Evolutionary conservation across 1,140 invertebrate species (phyloP).

Genomic region (Catajapyx aquilonaris): DNA sequence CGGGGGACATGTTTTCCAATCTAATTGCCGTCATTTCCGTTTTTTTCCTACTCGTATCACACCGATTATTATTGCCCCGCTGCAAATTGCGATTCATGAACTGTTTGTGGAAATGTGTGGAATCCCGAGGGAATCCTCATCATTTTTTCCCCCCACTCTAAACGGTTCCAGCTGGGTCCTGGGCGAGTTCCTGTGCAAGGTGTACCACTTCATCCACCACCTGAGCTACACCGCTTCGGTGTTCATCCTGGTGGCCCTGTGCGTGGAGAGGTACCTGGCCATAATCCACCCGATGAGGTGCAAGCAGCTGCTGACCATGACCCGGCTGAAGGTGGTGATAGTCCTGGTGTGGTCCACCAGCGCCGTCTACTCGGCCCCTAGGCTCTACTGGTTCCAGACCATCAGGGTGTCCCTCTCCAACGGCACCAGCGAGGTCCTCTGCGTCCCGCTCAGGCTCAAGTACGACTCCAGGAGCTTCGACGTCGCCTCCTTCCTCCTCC

Average conservation of each 20-base stretch:
- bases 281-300: conserved; percentile 62
- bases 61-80: too few species aligned
- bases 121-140: too few species aligned
- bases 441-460: conserved; percentile 42
- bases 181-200: conserved; percentile 57
- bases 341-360: conserved; percentile 50
- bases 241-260: conserved; percentile 57
- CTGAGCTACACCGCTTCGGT: conserved; percentile 62
- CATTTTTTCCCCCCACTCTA: too few species aligned
- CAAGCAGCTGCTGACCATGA: conserved; percentile 48
- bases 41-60: too few species aligned
- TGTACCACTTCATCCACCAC: conserved; percentile 61
- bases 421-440: conserved; percentile 42
- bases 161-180: conserved; percentile 52
- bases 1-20: too few species aligned
- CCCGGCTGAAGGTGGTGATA: conserved; percentile 43
- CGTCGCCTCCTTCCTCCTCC: conserved; percentile 47
- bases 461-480: conserved; percentile 54
- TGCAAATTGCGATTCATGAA: too few species aligned
- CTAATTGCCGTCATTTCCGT: too few species aligned
- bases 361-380: conserved; percentile 48
- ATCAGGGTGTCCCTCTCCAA: conserved; percentile 31
- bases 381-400: conserved; percentile 48
- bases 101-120: too few species aligned
- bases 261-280: conserved; percentile 58